Evolutionary conservation across 2,113 vertebrate species (phyloP).

Genomic region (Paracanthobrama guichenoti): DNA sequence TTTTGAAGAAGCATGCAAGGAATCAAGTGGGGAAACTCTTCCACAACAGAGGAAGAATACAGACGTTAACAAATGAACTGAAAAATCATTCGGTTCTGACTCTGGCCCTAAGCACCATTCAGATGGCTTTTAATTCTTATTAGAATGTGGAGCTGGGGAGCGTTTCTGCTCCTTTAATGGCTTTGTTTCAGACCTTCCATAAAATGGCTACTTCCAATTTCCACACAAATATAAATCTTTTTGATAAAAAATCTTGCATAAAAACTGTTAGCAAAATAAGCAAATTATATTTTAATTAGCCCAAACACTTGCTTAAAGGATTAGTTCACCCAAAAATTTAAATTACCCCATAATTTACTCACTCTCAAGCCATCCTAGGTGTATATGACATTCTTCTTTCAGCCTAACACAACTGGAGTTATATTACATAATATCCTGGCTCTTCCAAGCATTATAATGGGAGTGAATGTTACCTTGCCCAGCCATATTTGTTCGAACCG

Average conservation of each 20-base stretch:
- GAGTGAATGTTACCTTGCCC: too few species aligned
- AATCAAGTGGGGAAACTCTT: not conserved
- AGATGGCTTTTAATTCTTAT: constrained; percentile 30
- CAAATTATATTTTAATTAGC: not conserved
- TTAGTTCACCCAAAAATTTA: too few species aligned
- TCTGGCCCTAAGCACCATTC: constrained; percentile 15
- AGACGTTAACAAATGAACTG: not conserved
- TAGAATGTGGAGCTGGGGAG: constrained; percentile 23
- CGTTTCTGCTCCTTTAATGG: constrained; percentile 21
- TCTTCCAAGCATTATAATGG: too few species aligned
- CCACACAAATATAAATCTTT: not conserved
- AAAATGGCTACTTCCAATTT: not conserved
- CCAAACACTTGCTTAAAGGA: not conserved
- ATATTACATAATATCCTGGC: too few species aligned
- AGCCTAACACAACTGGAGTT: too few species aligned
- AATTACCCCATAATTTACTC: too few species aligned
- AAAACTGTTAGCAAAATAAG: not conserved
- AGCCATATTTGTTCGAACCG: too few species aligned
- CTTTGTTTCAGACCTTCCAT: not conserved
- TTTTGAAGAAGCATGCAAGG: not conserved
- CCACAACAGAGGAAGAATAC: not conserved
- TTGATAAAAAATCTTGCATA: not conserved
- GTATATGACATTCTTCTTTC: too few species aligned
- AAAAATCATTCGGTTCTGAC: not conserved
- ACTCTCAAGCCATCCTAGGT: too few species aligned